Evolutionary conservation across 1,140 invertebrate species (phyloP), one percentile per base, ranked within the genome.

Genomic region (Spodoptera litura): DNA sequence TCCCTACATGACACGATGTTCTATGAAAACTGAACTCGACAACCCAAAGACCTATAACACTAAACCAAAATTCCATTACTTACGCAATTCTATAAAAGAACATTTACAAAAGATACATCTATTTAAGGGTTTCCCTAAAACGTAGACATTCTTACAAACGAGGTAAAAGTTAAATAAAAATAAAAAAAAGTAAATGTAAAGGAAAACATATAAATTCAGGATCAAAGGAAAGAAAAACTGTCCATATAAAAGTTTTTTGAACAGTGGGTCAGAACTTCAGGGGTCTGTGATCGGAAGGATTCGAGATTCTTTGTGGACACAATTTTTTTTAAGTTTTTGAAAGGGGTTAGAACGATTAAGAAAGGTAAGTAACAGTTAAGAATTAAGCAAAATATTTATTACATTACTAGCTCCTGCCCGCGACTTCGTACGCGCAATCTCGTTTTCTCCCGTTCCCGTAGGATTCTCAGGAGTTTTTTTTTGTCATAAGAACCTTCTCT

Each of bases 281-380:
- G 38, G 72, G 81, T 76, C 83, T 84, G 83, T 80, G 84, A 84
- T 84, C 79, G 82, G 76, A 78, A 20, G 56, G 51, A 75, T 82
- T 79, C 64, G 64, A 20, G 64, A 20, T 44, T 56, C 38, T 59
- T 74, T 58, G 73, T 72, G 73, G 58, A 73, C 76, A 83, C 78
- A 86, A 84, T 80, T 84, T 84, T 81, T 86, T 80, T 82, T 80
- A 79, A 84, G 81, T 86, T 82, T 84, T 13, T 3, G 78, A 20
- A 53, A 12, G 56, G 20, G 20, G 44, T 61, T 27, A 38, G 53
- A 53, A 20, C 12, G 53, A 13, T 20, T 9, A 20, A 56, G 51
- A 70, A 70, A 53, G 31, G 8, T 70, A 11, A 31, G 8, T 53
- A 20, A 15, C n/a, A 20, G 53, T 1, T 9, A 56, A 5, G 5